These are phyloP conservation scores for Meghimatium bilineatum DNA, from an alignment of 2,888 invertebrate species.

Conservation along the genomic window DNA sequence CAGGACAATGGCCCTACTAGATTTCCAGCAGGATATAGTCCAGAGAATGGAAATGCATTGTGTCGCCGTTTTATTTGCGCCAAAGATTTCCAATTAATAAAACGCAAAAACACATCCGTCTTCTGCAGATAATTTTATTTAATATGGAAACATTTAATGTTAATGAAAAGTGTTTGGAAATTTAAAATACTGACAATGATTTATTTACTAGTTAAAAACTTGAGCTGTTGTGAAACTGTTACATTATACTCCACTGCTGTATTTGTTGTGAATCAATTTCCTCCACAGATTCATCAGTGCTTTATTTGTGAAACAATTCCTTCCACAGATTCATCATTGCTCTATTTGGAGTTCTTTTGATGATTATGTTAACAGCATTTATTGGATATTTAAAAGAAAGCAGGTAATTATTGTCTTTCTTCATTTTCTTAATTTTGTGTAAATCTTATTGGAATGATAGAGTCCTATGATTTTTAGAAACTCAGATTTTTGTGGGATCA, in stretches of 20 bases:
- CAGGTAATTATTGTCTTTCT: constrained; percentile 59
- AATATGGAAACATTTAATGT: neutral
- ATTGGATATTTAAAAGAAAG: constrained; percentile 76
- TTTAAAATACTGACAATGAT: neutral
- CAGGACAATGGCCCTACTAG: too few species aligned
- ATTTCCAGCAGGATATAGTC: too few species aligned
- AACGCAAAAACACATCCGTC: too few species aligned
- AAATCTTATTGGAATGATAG: neutral
- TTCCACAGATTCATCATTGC: constrained; percentile 65
- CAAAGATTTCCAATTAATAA: too few species aligned
- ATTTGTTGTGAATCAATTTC: neutral
- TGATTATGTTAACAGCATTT: constrained; percentile 72
- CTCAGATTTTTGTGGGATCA: too few species aligned
- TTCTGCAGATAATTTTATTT: too few species aligned
- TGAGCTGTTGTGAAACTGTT: neutral
- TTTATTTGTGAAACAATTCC: neutral
- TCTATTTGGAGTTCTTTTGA: constrained; percentile 65
- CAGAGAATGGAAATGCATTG: too few species aligned
- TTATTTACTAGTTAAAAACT: neutral
- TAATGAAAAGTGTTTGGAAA: neutral
- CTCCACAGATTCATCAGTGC: constrained; percentile 61
- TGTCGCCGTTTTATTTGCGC: too few species aligned
- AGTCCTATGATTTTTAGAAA: too few species aligned
- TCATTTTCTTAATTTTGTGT: neutral
- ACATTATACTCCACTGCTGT: too few species aligned